Base-by-base conservation (phyloP, 2,113 vertebrate species). In the Rhabdornis inornatus region DNA sequence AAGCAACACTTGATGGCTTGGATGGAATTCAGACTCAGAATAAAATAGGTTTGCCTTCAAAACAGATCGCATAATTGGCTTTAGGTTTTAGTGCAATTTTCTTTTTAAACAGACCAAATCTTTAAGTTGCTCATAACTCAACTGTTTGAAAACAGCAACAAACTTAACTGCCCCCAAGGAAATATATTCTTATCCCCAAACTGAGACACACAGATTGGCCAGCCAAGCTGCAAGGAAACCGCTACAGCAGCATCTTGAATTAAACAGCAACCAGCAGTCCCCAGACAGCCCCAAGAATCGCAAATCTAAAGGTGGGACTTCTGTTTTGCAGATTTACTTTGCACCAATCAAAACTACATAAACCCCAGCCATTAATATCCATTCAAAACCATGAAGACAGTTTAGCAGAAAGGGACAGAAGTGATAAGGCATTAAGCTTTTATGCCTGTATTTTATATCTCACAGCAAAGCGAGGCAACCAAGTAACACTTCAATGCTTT, bases 71-170 rank as follows among this genome's bases (percentile, higher is more conserved):
- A 86, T 94, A 92, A 96, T 92, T 94, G 71, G 93, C 94, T 97
- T 96, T 95, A 96, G 95, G 91, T 89, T 97, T 96, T 97, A 96
- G 65, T 50, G 92, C 69, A 81, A 95, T 95, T 95, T 92, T 95
- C 93, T 93, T 96, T 96, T 92, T 78, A 95, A 97, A 93, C 60
- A 78, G 94, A 93, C 88, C 92, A 95, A 96, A 96, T 94, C 93
- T 96, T 97, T 83, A 90, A 94, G 92, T 89, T 89, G 72, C 71
- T 93, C 76, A 56, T 97, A 96, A 95, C 64, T 95, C 89, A 92
- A 94, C 52, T 75, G 88, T 71, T 76, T 89, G 95, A 92, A 96
- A 95, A 96, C 79, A 95, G 80, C 88, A 93, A 75, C 77, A 87
- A 94, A 90, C 61, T 57, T 63, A 93, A 64, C 92, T 89, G 72